Conservation (phyloP, 2,797 vertebrate species). For the Pangasius krempfi region DNA sequence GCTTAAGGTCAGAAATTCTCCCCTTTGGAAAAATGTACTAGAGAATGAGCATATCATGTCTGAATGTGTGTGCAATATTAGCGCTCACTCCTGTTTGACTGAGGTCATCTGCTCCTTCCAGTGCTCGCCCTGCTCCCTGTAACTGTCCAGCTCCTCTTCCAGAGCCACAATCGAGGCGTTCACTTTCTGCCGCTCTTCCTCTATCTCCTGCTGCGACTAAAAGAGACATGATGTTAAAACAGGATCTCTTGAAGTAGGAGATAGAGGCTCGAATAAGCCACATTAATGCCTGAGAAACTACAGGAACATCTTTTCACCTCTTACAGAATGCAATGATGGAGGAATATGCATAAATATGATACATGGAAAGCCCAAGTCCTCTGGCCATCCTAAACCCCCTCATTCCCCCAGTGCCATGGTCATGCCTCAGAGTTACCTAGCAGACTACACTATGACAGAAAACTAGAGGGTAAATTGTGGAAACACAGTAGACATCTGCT, state of each 20-base stretch:
- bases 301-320: neutral
- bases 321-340: neutral
- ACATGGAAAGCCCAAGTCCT: neutral
- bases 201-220: conserved; percentile 86
- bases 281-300: neutral
- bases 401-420: neutral
- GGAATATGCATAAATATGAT: neutral
- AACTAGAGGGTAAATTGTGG: neutral
- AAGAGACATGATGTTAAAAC: neutral
- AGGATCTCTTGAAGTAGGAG: neutral
- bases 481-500: neutral
- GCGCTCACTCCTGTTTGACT: conserved; percentile 83
- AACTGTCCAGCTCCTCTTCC: conserved; percentile 85
- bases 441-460: neutral
- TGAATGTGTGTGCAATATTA: neutral
- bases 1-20: neutral
- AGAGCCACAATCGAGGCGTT: conserved; percentile 79
- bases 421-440: neutral
- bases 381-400: neutral
- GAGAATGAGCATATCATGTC: neutral
- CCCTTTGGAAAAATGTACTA: neutral
- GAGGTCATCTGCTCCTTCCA: conserved; percentile 84
- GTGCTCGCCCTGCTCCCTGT: conserved; percentile 75
- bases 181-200: conserved; percentile 86
- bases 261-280: neutral